A percentile compares a stretch with the other conserved stretches of the same genome.
Evolutionary conservation across 2,888 invertebrate species (phyloP).

Genomic region (Tetragnatha montana): DNA sequence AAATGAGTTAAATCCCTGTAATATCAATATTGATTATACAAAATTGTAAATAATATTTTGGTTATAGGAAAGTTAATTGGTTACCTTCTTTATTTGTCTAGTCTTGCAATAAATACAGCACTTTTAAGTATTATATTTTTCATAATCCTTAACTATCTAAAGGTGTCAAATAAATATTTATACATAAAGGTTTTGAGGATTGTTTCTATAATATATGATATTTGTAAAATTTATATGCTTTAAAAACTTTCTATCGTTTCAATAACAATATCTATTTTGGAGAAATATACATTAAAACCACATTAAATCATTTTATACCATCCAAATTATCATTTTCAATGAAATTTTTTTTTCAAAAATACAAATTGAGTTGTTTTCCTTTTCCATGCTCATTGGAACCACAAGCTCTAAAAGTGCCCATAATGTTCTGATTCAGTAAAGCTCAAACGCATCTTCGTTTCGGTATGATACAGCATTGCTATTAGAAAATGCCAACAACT

Average conservation of each 20-base stretch:
- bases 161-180: too few relatives aligned
- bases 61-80: too few relatives aligned
- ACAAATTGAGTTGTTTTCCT: not conserved
- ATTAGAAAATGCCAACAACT: too few relatives aligned
- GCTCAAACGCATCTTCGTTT: constrained; percentile 31
- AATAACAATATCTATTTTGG: not conserved
- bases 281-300: not conserved
- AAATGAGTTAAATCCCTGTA: too few relatives aligned
- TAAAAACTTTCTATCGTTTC: not conserved
- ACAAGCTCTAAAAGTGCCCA: constrained; percentile 14
- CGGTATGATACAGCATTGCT: constrained; percentile 5
- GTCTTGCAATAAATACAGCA: too few relatives aligned
- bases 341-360: constrained; percentile 23
- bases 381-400: constrained; percentile 3
- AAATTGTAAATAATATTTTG: too few relatives aligned
- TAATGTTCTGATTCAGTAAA: constrained; percentile 28
- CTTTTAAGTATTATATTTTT: too few relatives aligned
- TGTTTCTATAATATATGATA: not conserved
- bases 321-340: not conserved
- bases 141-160: too few relatives aligned
- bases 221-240: not conserved
- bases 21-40: too few relatives aligned
- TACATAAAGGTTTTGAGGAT: too few relatives aligned
- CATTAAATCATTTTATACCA: not conserved
- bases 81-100: too few relatives aligned